Evolutionary conservation across 2,797 vertebrate genomes (phyloP), one percentile per base, ranked within the genome.

Genomic region (Champsocephalus gunnari): DNA sequence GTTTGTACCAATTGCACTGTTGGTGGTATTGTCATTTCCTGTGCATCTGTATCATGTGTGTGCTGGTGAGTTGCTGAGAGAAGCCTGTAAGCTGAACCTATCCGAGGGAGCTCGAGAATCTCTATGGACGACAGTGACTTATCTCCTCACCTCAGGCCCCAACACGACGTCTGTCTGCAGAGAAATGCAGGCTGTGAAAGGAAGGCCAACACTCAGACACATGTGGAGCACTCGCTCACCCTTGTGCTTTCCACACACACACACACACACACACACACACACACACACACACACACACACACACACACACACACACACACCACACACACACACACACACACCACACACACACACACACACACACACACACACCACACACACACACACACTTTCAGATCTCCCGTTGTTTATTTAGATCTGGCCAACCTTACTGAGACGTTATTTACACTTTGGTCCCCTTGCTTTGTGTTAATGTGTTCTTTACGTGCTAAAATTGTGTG

Each of bases 151-250:
- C 73, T 79, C 75, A 50, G 38, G 73, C 68, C 83, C 24, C 51
- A 45, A 38, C 80, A 83, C 10, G 9, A 43, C n/a, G 11, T 44
- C 59, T 69, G 60, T 62, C 64, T 89, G 60, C 61, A 63, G 63
- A 83, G 79, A 87, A 66, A 88, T 59, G 51, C 64, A 49, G 73
- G 77, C 72, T 14, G 17, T 65, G 62, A 82, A n/a, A 73, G 53
- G 59, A 77, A 75, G 62, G 57, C 60, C 47, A 19, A 47, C 71
- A 44, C 71, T 63, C 57, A n/a, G 43, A 48, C 5, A 3, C 59
- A 60, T 58, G 38, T 70, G 43, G 21, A 64, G 61, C 28, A 9
- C 60, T 17, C 38, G 16, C 21, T 76, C 21, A 63, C 48, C 62
- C 19, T 8, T 54, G 56, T 48, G 44, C 24, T 34, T 16, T 58